phyloP scores from a whole-genome alignment of 2,888 invertebrate genomes.

The Campoplex nolae region DNA sequence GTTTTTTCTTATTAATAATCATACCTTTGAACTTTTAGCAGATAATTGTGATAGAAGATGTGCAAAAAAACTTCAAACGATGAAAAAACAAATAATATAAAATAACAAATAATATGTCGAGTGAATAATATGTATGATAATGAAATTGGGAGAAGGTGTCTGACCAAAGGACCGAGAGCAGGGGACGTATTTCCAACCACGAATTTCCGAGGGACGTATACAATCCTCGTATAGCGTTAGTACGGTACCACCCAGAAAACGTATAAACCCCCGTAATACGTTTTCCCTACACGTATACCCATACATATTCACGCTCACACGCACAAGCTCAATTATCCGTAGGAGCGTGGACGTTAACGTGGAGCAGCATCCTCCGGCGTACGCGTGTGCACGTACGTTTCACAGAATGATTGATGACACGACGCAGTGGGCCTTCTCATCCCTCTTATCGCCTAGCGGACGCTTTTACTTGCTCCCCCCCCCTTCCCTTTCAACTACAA shows the following conservation, averaged over 20 bases:
- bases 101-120: not conserved
- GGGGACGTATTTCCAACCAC: conserved; percentile 31
- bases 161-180: conserved; percentile 9
- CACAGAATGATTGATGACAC: conserved; percentile 81
- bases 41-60: not conserved
- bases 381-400: conserved; percentile 61
- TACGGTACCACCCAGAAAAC: not conserved
- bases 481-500: not conserved
- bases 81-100: not conserved
- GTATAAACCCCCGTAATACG: conserved; percentile 61
- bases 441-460: conserved; percentile 54
- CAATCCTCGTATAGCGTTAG: conserved; percentile 13
- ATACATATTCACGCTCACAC: not conserved
- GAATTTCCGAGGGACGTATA: conserved; percentile 38
- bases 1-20: not conserved
- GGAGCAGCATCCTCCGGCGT: conserved; percentile 33
- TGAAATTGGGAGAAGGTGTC: conserved; percentile 53
- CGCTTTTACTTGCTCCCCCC: conserved; percentile 31
- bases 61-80: not conserved
- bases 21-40: not conserved
- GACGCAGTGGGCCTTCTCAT: conserved; percentile 74
- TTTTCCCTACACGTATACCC: conserved; percentile 74
- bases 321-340: conserved; percentile 75
- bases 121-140: conserved; percentile 47
- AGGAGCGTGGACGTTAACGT: conserved; percentile 30